phyloP scores from a whole-genome alignment of 2,113 vertebrate genomes.

The Capricornis sumatraensis region DNA sequence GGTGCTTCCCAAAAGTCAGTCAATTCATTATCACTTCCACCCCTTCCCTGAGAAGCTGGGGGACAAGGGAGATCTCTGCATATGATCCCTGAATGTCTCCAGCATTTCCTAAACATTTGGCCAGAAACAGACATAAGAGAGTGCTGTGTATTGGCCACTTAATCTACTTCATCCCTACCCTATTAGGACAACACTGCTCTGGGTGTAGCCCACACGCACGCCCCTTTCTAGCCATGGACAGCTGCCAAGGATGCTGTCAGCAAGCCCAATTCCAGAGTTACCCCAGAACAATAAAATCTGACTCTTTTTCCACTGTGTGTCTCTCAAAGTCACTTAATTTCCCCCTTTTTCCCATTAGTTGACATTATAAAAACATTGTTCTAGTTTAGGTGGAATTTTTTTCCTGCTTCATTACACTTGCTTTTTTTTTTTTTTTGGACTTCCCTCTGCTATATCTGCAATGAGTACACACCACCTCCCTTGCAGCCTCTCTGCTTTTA shows the following conservation, averaged over 20 bases:
- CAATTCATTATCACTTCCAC: neutral
- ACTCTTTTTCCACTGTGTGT: neutral
- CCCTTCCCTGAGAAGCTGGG: neutral
- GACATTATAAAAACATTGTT: conserved; percentile 72
- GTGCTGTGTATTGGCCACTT: neutral
- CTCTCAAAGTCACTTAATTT: conserved; percentile 46
- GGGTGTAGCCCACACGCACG: neutral
- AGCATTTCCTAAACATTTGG: conserved; percentile 28
- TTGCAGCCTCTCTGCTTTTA: conserved; percentile 83
- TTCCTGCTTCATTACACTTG: conserved; percentile 75
- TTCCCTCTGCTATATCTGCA: conserved; percentile 61
- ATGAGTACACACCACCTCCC: conserved; percentile 63
- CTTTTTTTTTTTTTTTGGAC: neutral
- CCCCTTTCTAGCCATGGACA: neutral
- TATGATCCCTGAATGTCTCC: neutral
- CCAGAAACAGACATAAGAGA: neutral
- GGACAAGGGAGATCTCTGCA: neutral
- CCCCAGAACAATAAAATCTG: conserved; percentile 21
- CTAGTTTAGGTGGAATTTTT: conserved; percentile 59
- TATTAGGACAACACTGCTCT: neutral
- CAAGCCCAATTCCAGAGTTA: conserved; percentile 38
- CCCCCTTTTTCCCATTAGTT: conserved; percentile 65
- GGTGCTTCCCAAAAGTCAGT: neutral
- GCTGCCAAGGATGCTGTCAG: conserved; percentile 3
- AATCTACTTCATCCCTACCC: conserved; percentile 3